These are phyloP conservation scores for Danio albolineatus DNA, from an alignment of 2,797 vertebrate genomes.

Conservation along the genomic window DNA sequence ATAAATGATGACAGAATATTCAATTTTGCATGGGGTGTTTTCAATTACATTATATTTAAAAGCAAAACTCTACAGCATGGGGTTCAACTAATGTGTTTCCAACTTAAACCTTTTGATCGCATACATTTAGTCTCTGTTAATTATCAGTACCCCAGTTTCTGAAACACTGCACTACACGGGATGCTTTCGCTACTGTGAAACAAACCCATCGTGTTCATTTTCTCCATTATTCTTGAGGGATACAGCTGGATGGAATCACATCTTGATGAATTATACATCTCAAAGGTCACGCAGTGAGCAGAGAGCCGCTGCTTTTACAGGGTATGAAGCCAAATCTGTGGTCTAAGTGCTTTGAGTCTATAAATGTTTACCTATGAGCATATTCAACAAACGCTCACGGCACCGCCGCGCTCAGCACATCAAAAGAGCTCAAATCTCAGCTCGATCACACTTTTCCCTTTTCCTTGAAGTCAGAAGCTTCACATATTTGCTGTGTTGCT, in stretches of 20 bases:
- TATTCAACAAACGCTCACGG: conserved; percentile 40
- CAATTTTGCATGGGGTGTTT: no score
- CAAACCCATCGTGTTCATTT: conserved; percentile 41
- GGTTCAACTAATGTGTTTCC: no score
- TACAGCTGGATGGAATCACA: conserved; percentile 40
- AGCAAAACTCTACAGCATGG: no score
- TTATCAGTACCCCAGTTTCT: not conserved
- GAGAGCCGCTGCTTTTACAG: conserved; percentile 11
- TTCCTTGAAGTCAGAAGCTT: conserved; percentile 32
- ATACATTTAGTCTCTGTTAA: not conserved
- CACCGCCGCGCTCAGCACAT: not conserved
- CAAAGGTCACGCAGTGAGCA: conserved; percentile 53
- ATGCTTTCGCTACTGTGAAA: conserved; percentile 44
- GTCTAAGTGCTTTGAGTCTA: conserved; percentile 38
- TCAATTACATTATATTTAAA: no score
- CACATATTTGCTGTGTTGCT: not conserved
- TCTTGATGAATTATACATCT: conserved; percentile 56
- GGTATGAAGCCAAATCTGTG: conserved; percentile 23
- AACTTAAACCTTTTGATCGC: not conserved
- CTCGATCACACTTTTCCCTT: not conserved
- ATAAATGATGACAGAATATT: not conserved
- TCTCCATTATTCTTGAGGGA: conserved; percentile 39
- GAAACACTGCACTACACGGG: not conserved
- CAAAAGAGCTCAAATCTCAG: conserved; percentile 22
- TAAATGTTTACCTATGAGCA: conserved; percentile 52